Evolutionary conservation across 2,113 vertebrate species (phyloP), one percentile per base, ranked within the genome.

Genomic region (Zosterops borbonicus): DNA sequence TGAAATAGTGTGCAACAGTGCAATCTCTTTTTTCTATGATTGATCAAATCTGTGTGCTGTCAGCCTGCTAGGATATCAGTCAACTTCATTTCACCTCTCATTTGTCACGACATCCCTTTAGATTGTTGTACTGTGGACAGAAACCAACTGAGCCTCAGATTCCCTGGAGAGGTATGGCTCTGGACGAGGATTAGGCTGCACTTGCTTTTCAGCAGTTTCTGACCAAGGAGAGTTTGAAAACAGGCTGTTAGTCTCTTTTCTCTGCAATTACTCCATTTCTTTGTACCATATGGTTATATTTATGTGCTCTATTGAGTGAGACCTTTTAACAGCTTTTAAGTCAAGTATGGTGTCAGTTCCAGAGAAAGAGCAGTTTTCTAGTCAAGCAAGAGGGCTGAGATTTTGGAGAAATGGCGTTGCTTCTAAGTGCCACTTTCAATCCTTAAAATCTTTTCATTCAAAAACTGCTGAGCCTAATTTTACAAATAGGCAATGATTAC

Each of bases 291-390:
- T 87, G 68, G 68, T 94, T 94, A 82, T 71, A 68, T 93, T 94
- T 90, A 83, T 67, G 49, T 46, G 56, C 37, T 71, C 35, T 81
- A 28, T 47, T 90, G 49, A 90, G 71, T 37, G 24, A 91, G 37
- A 82, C 68, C 49, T 93, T 23, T 23, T 67, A 89, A 56, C 56
- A 70, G 75, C 86, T 90, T 95, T 94, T 80, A 89, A 67, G 90
- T 74, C 15, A 1, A 29, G 2, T 1, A 35, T 65, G n/a, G 75
- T 94, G 87, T 91, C 50, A 44, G n/a, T 87, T 24, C 67, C 62
- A 27, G n/a, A 73, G 67, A 92, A 92, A 31, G n/a, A 77, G 28
- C 27, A 41, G 46, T 65, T 83, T 83, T 83, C 42, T 29, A 55
- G 37, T 55, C 42, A 42, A 77, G 49, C 25, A 53, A 33, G 19